These are phyloP conservation scores for Harpagifer antarcticus DNA, from an alignment of 2,797 vertebrate species.

Conservation along the genomic window DNA sequence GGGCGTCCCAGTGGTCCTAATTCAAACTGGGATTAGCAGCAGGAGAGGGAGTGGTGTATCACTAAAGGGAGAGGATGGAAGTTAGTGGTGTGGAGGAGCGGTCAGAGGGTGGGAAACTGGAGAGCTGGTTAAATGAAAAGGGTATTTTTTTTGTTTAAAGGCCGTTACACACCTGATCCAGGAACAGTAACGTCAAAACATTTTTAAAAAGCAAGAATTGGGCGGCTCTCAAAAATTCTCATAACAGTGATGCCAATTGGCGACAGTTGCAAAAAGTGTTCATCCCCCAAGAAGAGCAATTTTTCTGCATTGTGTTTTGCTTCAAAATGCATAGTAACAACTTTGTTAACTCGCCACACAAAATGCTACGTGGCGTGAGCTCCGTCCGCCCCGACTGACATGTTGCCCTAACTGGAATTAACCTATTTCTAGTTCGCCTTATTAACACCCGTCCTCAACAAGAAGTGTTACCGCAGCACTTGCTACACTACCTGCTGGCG, in stretches of 20 bases:
- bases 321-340: neutral
- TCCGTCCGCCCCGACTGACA: neutral
- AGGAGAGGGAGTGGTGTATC: conserved; percentile 17
- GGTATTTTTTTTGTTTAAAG: neutral
- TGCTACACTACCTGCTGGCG: conserved; percentile 2
- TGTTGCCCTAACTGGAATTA: neutral
- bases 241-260: neutral
- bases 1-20: conserved; percentile 53
- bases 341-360: neutral
- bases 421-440: conserved; percentile 24
- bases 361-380: neutral
- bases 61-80: conserved; percentile 28
- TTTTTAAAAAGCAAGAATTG: too few relatives aligned
- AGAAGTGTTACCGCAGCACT: conserved; percentile 15
- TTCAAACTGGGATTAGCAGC: conserved; percentile 64
- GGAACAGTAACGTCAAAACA: too few relatives aligned
- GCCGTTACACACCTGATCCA: too few relatives aligned
- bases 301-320: neutral
- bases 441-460: conserved; percentile 26
- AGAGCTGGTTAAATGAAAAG: neutral
- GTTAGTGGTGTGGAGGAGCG: neutral
- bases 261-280: neutral
- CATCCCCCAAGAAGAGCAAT: too few relatives aligned
- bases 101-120: neutral
- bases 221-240: neutral